phyloP scores from a whole-genome alignment of 2,888 invertebrate species.

The Smittia aterrima region DNA sequence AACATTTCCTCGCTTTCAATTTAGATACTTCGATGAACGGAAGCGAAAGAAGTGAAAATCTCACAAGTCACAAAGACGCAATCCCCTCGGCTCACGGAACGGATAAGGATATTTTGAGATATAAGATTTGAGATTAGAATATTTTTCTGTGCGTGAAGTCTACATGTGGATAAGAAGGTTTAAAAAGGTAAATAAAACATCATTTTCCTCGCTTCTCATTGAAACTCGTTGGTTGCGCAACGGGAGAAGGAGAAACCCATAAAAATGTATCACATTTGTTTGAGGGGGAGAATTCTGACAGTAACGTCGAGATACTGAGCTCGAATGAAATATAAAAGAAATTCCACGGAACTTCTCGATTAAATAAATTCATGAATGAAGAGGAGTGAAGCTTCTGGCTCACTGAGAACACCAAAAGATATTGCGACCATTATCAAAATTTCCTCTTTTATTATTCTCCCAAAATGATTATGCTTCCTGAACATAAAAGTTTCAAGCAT shows the following conservation, averaged over 20 bases:
- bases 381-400: too few species aligned
- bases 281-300: background rate
- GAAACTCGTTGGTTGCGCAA: background rate
- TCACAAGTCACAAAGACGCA: too few species aligned
- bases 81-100: background rate
- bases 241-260: background rate
- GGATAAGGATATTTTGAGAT: background rate
- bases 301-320: background rate
- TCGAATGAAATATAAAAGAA: background rate
- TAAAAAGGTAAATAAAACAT: conserved; percentile 11
- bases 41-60: too few species aligned
- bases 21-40: too few species aligned
- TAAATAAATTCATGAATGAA: too few species aligned
- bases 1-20: too few species aligned
- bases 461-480: background rate
- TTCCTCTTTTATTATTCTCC: background rate
- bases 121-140: background rate
- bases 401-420: background rate
- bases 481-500: conserved; percentile 2
- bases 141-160: background rate
- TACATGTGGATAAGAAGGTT: background rate
- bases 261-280: background rate
- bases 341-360: background rate
- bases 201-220: background rate
- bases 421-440: background rate